Base-by-base conservation (phyloP, 1,140 invertebrate genomes). In the Drosophila pachea region DNA sequence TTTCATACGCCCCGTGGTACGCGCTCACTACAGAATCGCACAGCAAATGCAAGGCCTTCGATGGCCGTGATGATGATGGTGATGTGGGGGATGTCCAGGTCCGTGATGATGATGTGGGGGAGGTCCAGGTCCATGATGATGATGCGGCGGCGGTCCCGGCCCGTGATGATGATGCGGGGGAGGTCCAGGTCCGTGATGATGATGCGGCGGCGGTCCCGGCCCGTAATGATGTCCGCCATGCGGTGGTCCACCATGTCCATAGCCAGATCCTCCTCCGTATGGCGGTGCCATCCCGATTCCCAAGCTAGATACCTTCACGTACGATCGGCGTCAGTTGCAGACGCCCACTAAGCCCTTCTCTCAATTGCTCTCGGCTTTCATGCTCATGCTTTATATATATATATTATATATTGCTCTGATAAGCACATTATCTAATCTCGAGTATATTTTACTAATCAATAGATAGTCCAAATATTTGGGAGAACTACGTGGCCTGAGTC, bases 61-160 rank as follows among this genome's bases (percentile, higher is more conserved):
- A 6, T 8, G 76, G 12, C 78, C 77, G 38, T 77, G 76, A 22
- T 22, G 22, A 22, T 82, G 76, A 14, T 70, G 65, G 45, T 79
- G 77, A 38, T 75, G 73, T n/a, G 71, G 73, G 3, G 52, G 62
- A 0, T 35, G 65, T 14, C 43, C 32, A n/a, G 16, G 59, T n/a
- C 78, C 78, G 43, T 82, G 76, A 14, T 70, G 65, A 48, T 79
- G 77, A 38, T 75, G 73, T n/a, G 71, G 73, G 3, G 52, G 62
- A 0, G 45, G 65, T 14, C 43, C 32, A n/a, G 16, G 59, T n/a
- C 64, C 64, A 9, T 60, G 65, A 14, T 71, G 74, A 38, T 76
- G 74, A 14, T 72, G 73, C 2, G 45, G 53, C 2, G 53, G 22
- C 22, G 22, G 22, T 22, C 22, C 22, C 1, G 22, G 47, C 7